Conservation (phyloP, 2,113 vertebrate genomes). For the Dipodomys stephensi region DNA sequence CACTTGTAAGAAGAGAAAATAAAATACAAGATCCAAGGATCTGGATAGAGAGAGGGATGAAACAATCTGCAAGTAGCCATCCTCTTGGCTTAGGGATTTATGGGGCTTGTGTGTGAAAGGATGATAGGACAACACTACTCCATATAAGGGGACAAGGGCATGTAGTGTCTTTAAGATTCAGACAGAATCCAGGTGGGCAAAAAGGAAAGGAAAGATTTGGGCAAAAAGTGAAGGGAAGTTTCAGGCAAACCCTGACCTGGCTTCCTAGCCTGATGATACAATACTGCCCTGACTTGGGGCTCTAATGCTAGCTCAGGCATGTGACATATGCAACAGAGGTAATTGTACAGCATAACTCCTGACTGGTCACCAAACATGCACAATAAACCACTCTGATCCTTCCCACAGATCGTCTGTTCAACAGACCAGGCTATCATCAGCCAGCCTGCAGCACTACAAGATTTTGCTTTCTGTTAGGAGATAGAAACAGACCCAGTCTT, state of each 20-base stretch:
- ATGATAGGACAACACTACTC: not conserved
- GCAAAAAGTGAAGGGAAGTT: not conserved
- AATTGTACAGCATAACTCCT: too few species aligned
- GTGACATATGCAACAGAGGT: too few species aligned
- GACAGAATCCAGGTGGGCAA: not conserved
- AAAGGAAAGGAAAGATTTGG: not conserved
- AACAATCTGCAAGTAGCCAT: not conserved
- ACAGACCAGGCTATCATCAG: not conserved
- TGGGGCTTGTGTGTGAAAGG: not conserved
- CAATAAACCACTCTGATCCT: too few species aligned
- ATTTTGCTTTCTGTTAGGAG: not conserved
- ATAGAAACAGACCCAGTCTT: not conserved
- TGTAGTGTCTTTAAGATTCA: not conserved
- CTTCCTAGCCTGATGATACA: not conserved
- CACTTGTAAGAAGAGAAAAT: not conserved
- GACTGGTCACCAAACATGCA: too few species aligned
- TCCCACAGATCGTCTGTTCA: too few species aligned
- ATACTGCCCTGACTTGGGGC: not conserved
- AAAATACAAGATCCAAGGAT: not conserved
- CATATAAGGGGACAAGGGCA: not conserved
- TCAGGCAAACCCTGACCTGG: not conserved
- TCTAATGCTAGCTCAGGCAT: not conserved
- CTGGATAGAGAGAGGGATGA: not conserved
- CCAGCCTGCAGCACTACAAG: not conserved
- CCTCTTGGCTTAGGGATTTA: not conserved